These are phyloP conservation scores for Rhabdophis nuchalis DNA, from an alignment of 2,797 vertebrate species.

Conservation along the genomic window DNA sequence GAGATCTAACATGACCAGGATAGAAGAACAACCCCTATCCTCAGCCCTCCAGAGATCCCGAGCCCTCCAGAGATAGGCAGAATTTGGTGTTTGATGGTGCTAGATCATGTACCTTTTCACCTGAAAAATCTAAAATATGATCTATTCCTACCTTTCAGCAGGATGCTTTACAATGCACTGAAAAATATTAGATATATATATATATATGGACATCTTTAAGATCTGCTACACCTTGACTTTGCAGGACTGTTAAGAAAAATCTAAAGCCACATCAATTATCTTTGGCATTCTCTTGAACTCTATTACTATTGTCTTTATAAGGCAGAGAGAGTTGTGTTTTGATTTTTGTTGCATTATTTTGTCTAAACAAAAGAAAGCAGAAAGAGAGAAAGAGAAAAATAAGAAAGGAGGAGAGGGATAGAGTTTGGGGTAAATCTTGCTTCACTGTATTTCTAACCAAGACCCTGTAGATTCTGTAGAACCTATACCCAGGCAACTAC, in stretches of 20 bases:
- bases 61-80: too few relatives aligned
- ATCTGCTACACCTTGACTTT: neutral
- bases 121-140: conserved; percentile 34
- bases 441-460: neutral
- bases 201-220: too few relatives aligned
- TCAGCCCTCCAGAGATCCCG: too few relatives aligned
- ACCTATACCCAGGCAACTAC: neutral
- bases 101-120: conserved; percentile 8
- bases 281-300: neutral
- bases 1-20: too few relatives aligned
- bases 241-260: neutral
- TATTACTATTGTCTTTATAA: neutral
- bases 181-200: neutral
- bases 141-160: conserved; percentile 44
- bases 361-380: neutral
- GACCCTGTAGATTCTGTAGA: neutral
- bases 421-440: neutral
- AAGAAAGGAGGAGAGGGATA: neutral
- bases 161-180: conserved; percentile 50
- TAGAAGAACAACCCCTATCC: too few relatives aligned
- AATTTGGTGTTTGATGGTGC: neutral
- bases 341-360: neutral
- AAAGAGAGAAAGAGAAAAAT: neutral
- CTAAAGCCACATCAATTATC: neutral
- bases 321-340: neutral